A percentile compares a stretch with the other conserved stretches of the same genome.
Conservation (phyloP, 2,113 vertebrate species). For the Stigmatopora nigra region DNA sequence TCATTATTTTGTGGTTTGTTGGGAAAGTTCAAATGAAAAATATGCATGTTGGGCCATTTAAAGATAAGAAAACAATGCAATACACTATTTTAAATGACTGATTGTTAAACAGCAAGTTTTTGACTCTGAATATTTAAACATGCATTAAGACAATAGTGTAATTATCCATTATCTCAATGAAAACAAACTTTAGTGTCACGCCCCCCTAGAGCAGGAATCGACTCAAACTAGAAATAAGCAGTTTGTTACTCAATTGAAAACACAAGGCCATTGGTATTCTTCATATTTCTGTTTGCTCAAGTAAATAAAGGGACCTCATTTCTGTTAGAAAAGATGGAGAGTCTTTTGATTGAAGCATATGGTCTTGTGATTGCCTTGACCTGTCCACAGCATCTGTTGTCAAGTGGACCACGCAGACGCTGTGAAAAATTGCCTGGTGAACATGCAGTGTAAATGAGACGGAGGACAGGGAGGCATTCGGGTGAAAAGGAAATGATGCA, state of each 20-base stretch:
- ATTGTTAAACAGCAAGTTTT: too few species aligned
- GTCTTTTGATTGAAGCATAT: constrained; percentile 88
- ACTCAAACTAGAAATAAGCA: background rate
- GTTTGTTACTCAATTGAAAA: background rate
- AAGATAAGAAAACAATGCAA: too few species aligned
- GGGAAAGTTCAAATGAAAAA: background rate
- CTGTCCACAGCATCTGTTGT: constrained; percentile 87
- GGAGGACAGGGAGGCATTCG: constrained; percentile 13
- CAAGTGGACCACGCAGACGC: constrained; percentile 82
- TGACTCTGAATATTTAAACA: too few species aligned
- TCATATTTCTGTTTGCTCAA: background rate
- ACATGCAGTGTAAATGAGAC: constrained; percentile 28
- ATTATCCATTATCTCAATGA: background rate
- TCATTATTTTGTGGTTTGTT: background rate
- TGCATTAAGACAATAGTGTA: too few species aligned
- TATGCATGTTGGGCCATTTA: background rate
- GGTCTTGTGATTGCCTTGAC: constrained; percentile 84
- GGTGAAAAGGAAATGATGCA: constrained; percentile 19
- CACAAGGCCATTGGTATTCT: background rate
- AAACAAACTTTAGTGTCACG: background rate
- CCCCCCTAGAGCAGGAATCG: too few species aligned
- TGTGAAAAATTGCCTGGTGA: constrained; percentile 79
- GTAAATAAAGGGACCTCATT: background rate
- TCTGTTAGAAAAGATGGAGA: constrained; percentile 7
- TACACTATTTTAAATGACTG: too few species aligned